Evolutionary conservation across 2,888 invertebrate genomes (phyloP), one percentile per base, ranked within the genome.

Genomic region (Orthonychiurus folsomi): DNA sequence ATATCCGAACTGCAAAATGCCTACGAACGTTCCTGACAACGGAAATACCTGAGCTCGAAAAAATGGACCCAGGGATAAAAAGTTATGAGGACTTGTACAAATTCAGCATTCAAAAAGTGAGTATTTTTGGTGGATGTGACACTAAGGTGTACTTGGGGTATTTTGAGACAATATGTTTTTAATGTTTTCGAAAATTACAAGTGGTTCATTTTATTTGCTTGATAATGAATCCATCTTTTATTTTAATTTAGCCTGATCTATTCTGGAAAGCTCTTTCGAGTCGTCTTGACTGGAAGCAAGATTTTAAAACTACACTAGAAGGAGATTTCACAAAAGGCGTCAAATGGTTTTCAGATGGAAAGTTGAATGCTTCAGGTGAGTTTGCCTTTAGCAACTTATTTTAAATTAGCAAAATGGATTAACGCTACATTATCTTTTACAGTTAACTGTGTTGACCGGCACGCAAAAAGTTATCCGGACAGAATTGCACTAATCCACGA

Each of bases 401-500:
- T 20, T 15, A n/a, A 9, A 53, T 20, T 15, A 9, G 20, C 15
- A 15, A 9, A 15, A 15, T 9, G 53, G 9, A 21, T 15, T n/a
- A 9, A 53, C 21, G 21, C 9, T 9, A 15, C 20, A 15, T 53
- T 20, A 20, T 20, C 26, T 20, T 48, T 59, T 66, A 3, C 53
- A 70, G 70, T 69, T 1, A 70, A 72, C 47, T 72, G 71, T 52
- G 71, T 72, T 55, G 71, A 72, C 59, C 69, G 71, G 1, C 69
- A 70, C 50, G 70, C 69, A 15, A 27, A 50, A 59, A 58, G 55
- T n/a, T 26, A 68, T 59, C 71, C 71, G 2, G 62, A 68, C 56
- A 56, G 74, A 63, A 68, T 75, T 47, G 80, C 80, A 15, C 63
- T 80, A 3, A 79, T 80, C 57, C 80, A 78, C 77, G 80, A 80